These are phyloP conservation scores for Fabriciana adippe DNA, from an alignment of 2,888 invertebrate genomes.

Conservation along the genomic window DNA sequence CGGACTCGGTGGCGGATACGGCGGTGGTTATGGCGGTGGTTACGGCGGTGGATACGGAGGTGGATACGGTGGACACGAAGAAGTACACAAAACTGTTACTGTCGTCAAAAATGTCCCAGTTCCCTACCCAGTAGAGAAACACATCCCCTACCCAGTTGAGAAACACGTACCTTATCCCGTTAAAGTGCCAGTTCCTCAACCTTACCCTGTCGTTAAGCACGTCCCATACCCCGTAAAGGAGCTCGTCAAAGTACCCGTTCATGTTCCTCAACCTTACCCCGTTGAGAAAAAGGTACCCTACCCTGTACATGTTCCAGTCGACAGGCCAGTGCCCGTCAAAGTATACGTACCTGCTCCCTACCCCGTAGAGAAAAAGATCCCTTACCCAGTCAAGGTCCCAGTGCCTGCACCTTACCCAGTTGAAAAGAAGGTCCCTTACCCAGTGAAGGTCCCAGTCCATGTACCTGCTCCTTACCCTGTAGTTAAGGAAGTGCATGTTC, in stretches of 20 bases:
- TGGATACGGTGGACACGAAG: conserved; percentile 72
- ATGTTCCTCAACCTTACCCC: conserved; percentile 87
- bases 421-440: conserved; percentile 85
- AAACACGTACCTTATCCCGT: conserved; percentile 84
- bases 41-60: conserved; percentile 51
- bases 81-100: conserved; percentile 86
- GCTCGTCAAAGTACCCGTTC: conserved; percentile 82
- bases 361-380: conserved; percentile 85
- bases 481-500: conserved; percentile 83
- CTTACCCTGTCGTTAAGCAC: conserved; percentile 86
- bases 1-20: conserved; percentile 51
- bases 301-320: conserved; percentile 79
- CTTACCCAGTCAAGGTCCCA: conserved; percentile 86
- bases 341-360: conserved; percentile 86
- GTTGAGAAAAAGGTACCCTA: conserved; percentile 84
- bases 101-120: conserved; percentile 88
- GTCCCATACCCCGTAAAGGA: conserved; percentile 86
- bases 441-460: conserved; percentile 85
- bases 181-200: conserved; percentile 86
- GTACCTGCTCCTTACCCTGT: conserved; percentile 84
- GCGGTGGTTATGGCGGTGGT: conserved; percentile 59
- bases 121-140: conserved; percentile 88
- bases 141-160: conserved; percentile 86
- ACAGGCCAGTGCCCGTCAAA: conserved; percentile 80
- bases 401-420: conserved; percentile 87